Base-by-base conservation (phyloP, 2,888 invertebrate species). In the Erebia epiphron region DNA sequence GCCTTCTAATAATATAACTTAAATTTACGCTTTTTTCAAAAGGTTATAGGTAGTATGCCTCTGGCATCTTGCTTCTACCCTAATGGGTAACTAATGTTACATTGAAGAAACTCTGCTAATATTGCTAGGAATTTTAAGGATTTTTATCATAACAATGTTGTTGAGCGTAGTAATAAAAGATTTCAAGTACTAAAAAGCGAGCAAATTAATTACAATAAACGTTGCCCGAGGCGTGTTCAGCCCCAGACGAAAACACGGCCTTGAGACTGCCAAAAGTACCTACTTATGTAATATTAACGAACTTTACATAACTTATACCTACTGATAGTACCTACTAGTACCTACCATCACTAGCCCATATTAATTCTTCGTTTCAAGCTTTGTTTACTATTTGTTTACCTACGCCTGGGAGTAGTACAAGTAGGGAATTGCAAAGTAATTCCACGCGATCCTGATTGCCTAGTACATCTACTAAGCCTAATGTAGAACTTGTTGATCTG, bases 221-320 rank as follows among this genome's bases (percentile, higher is more conserved):
- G 46, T 72, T 69, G 67, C 46, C 69, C 58, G 54, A 46, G 35
- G 35, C 35, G 35, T 35, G 35, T 35, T 35, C 35, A 35, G 57
- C 14, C 43, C 56, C 56, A 70, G 73, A 73, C 62, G 65, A 70
- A 68, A 65, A 56, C 7, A 10, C 54, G 56, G 65, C 73, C 73
- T 73, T 70, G 70, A 70, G 68, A 62, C 68, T 46, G 69, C 60
- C 54, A 46, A 70, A 68, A 73, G 69, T 67, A 60, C 67, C 60
- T 41, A 69, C 50, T 69, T 63, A 43, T 41, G 57, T 63, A 66
- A 66, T 49, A 26, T 72, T 69, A 67, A 63, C 69, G 62, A 60
- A 66, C 57, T 63, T 64, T 67, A 69, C 64, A 72, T 67, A 72
- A 46, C 43, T 41, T 13, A 41, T 57, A 61, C 67, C 56, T 26